Base-by-base conservation (phyloP, 2,113 vertebrate species). In the Thamnophis sirtalis region DNA sequence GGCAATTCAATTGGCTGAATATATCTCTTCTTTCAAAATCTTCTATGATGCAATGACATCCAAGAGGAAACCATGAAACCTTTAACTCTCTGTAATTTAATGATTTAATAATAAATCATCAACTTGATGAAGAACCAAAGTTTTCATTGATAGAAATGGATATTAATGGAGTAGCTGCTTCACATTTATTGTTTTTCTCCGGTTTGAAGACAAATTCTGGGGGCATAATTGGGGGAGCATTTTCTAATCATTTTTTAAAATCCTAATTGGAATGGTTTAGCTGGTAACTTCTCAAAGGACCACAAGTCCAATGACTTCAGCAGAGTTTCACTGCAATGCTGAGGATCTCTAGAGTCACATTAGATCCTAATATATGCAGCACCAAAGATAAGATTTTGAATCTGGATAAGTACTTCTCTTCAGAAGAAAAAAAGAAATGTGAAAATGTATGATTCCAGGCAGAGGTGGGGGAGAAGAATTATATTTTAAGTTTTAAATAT, bases 31-130 rank as follows among this genome's bases (percentile, higher is more conserved):
- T 68, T 93, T 92, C 92, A 95, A 97, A 98, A 98, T 97, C 96
- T 97, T 88, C 94, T 97, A 95, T 97, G 97, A 96, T 96, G 95
- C 96, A 97, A 68, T 92, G 95, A 96, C 93, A 97, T 96, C 97
- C 95, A 97, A 97, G 97, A 96, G 96, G 96, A 97, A 97, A 97
- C 97, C 98, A 97, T 98, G 98, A 96, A 97, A 96, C 95, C 97
- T 96, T 89, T 97, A 95, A 98, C 97, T 98, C 97, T 96, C 96
- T 94, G 94, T 97, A 97, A 98, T 98, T 97, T 97, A 97, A 99
- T 99, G 98, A 98, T 99, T 99, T 98, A 97, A 97, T 98, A 98
- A 98, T 99, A 98, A 98, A 98, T 99, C 98, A 98, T 98, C 98
- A 98, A 98, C 97, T 98, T 97, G 97, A 97, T 97, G 97, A 98